Evolutionary conservation across 2,797 vertebrate genomes (phyloP).

Genomic region (Pseudotriccus pelzelni): DNA sequence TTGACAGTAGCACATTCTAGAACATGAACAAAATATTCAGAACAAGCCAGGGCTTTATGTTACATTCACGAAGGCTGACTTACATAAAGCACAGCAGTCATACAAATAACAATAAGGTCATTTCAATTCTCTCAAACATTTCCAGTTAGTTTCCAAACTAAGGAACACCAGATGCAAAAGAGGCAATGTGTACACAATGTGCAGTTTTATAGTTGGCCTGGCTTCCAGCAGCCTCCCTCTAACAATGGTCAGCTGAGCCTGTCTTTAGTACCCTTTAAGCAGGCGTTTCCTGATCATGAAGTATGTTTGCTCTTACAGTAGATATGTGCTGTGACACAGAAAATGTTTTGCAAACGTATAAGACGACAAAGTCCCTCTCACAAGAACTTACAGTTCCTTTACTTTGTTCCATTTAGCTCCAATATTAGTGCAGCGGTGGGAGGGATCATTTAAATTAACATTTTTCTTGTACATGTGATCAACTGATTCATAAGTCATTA

Average conservation of each 20-base stretch:
- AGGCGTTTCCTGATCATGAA: background rate
- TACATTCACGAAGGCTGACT: background rate
- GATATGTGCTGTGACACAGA: background rate
- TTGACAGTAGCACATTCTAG: background rate
- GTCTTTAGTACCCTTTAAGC: background rate
- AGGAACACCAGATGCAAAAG: slow-evolving; percentile 35
- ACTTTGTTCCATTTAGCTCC: background rate
- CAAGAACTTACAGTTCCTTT: background rate
- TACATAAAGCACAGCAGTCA: background rate
- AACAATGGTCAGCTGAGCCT: slow-evolving; percentile 8
- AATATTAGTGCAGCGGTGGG: background rate
- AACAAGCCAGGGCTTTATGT: background rate
- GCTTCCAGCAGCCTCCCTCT: slow-evolving; percentile 5
- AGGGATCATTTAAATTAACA: background rate
- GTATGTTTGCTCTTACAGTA: background rate
- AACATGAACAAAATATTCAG: background rate
- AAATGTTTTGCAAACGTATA: background rate
- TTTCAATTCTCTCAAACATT: slow-evolving; percentile 22
- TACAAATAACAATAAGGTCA: slow-evolving; percentile 9
- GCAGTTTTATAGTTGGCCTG: background rate
- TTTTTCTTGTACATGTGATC: background rate
- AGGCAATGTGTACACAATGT: background rate
- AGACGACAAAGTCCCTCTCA: background rate
- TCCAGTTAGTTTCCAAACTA: slow-evolving; percentile 29
- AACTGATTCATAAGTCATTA: background rate